phyloP scores from a whole-genome alignment of 2,888 invertebrate species.

The Cistogaster globosa region DNA sequence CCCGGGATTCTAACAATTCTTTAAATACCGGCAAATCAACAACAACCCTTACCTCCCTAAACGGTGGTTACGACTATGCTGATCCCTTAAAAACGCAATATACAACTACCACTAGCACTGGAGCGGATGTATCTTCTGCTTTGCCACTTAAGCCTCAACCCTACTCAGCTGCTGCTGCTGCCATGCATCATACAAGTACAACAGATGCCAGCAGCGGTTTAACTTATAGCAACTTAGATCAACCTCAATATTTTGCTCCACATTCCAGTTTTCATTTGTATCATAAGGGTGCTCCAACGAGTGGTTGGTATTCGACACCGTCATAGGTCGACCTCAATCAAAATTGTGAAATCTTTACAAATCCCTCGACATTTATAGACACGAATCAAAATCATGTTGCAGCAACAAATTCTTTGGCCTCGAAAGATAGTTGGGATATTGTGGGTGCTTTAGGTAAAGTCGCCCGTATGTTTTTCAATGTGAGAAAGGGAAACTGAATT shows the following conservation, averaged over 20 bases:
- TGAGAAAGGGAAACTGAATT: slow-evolving; percentile 75
- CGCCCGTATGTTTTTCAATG: slow-evolving; percentile 80
- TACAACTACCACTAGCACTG: slow-evolving; percentile 81
- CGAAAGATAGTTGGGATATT: slow-evolving; percentile 78
- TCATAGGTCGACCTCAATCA: slow-evolving; percentile 85
- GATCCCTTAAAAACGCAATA: slow-evolving; percentile 85
- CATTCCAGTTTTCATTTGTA: slow-evolving; percentile 94
- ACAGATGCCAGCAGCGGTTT: slow-evolving; percentile 87
- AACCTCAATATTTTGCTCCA: slow-evolving; percentile 93
- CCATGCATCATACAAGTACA: slow-evolving; percentile 84
- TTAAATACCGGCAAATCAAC: slow-evolving; percentile 79
- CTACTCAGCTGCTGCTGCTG: slow-evolving; percentile 88
- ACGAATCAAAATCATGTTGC: slow-evolving; percentile 49
- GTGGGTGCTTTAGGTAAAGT: slow-evolving; percentile 80
- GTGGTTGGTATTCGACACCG: slow-evolving; percentile 91
- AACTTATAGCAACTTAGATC: slow-evolving; percentile 87
- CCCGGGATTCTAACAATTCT: slow-evolving; percentile 90
- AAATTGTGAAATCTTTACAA: slow-evolving; percentile 58
- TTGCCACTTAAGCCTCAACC: slow-evolving; percentile 95
- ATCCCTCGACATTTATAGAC: slow-evolving; percentile 66
- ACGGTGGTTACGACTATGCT: slow-evolving; percentile 86
- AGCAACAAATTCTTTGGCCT: slow-evolving; percentile 22
- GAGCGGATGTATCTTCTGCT: slow-evolving; percentile 85
- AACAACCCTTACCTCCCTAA: slow-evolving; percentile 61
- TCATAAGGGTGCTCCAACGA: slow-evolving; percentile 88